Percentiles rank a stretch among this genome's conserved stretches.
These are phyloP conservation scores for Eupsilia transversa DNA, from an alignment of 2,888 invertebrate species.

Conservation along the genomic window DNA sequence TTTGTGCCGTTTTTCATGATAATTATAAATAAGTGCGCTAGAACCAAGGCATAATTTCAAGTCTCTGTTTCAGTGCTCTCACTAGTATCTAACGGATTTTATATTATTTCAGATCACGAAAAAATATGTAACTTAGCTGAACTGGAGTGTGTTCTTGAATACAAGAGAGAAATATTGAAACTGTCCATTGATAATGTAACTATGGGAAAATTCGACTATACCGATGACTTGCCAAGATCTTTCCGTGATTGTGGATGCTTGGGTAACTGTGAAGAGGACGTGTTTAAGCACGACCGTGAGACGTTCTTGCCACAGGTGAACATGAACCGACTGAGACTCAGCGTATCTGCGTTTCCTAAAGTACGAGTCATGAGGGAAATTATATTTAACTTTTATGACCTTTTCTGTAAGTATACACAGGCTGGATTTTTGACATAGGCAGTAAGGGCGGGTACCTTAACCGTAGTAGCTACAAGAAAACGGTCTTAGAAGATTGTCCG, in stretches of 20 bases:
- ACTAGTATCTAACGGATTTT: neutral
- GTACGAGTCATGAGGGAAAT: constrained; percentile 92
- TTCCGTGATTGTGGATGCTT: constrained; percentile 82
- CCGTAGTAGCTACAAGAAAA: no score
- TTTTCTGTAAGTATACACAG: constrained; percentile 92
- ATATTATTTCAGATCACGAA: constrained; percentile 78
- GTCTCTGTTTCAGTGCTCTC: neutral
- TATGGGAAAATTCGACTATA: constrained; percentile 65
- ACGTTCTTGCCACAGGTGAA: constrained; percentile 69
- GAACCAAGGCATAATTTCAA: neutral
- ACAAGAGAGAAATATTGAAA: constrained; percentile 79
- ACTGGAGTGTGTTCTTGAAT: constrained; percentile 79
- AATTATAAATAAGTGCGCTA: neutral
- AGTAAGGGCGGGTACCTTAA: no score
- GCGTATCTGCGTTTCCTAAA: constrained; percentile 92
- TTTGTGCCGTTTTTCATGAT: neutral
- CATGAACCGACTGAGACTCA: constrained; percentile 80
- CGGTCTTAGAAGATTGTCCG: no score
- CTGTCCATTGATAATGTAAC: constrained; percentile 76
- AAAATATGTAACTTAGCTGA: constrained; percentile 81
- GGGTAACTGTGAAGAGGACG: constrained; percentile 81
- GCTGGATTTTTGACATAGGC: no score
- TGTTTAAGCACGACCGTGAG: constrained; percentile 80
- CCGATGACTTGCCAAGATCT: constrained; percentile 74
- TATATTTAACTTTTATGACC: constrained; percentile 93